Percentiles rank a stretch among this genome's conserved stretches.
Evolutionary conservation across 2,797 vertebrate species (phyloP).

Genomic region (Macropus fuliginosus): DNA sequence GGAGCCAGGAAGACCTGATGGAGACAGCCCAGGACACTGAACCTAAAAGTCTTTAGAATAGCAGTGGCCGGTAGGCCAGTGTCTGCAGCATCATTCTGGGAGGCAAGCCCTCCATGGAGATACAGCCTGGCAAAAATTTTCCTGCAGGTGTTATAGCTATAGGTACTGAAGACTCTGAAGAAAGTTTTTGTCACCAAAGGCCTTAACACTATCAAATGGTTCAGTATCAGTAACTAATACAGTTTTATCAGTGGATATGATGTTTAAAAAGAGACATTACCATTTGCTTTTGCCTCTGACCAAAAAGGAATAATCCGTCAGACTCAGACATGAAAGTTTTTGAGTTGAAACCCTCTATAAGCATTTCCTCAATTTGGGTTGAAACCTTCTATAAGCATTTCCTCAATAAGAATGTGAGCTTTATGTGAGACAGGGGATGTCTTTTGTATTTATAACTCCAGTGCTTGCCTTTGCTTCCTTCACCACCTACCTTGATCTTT

Average conservation of each 20-base stretch:
- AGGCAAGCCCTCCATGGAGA: neutral
- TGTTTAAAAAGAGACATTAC: neutral
- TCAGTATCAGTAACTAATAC: neutral
- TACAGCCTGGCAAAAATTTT: neutral
- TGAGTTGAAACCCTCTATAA: neutral
- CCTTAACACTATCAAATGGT: neutral
- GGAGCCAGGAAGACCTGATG: neutral
- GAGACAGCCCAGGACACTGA: neutral
- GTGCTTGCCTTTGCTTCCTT: neutral
- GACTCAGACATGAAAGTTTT: neutral
- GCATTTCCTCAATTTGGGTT: neutral
- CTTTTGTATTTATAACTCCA: neutral
- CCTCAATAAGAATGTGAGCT: neutral
- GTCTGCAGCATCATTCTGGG: neutral
- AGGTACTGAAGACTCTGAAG: neutral
- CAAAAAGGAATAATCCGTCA: neutral
- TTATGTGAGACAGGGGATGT: neutral
- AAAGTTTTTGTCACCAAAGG: neutral
- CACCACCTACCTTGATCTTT: neutral
- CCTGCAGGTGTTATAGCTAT: neutral
- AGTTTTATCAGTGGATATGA: neutral
- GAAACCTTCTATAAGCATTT: neutral
- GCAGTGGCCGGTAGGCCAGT: neutral
- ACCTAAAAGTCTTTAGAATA: neutral
- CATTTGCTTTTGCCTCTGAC: neutral